Percentiles rank a stretch among this genome's conserved stretches.
Evolutionary conservation across 2,113 vertebrate species (phyloP).

Genomic region (zebrafish (Danio rerio)): GRCz12tu NC_133176.1:33324001-33324500

Average conservation of each 20-base stretch:
- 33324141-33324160: not conserved
- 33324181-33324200: no score
- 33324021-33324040: constrained; percentile 64
- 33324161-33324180: no score
- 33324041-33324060: constrained; percentile 39
- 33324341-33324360: not conserved
- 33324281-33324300: no score
- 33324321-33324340: no score
- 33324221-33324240: no score
- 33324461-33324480: not conserved
- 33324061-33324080: constrained; percentile 38
- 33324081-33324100: not conserved
- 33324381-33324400: not conserved
- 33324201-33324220: no score
- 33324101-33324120: not conserved
- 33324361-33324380: not conserved
- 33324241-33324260: no score
- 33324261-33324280: no score
- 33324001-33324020: constrained; percentile 66
- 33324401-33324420: not conserved
- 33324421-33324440: not conserved
- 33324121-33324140: not conserved
- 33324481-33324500: constrained; percentile 12
- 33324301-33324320: no score
- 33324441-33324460: not conserved